Percentiles rank a stretch among this genome's conserved stretches.
Conservation (phyloP, 2,888 invertebrate genomes). For the Agonopterix alstromeriana region DNA sequence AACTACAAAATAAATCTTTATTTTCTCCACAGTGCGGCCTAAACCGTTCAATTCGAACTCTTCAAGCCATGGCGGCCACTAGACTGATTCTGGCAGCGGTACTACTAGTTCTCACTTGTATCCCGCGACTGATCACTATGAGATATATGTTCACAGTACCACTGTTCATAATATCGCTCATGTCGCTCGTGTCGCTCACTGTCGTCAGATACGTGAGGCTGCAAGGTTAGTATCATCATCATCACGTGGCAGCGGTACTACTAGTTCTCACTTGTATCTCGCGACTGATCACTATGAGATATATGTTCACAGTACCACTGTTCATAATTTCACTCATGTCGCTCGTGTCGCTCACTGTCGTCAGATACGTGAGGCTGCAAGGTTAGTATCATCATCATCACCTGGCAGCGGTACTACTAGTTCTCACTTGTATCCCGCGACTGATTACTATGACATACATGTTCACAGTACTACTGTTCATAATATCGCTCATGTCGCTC, state of each 20-base stretch:
- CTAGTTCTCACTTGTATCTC: conserved; percentile 25
- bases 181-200: conserved; percentile 30
- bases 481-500: conserved; percentile 33
- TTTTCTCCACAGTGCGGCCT: conserved; percentile 36
- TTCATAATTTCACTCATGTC: conserved; percentile 28
- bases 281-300: conserved; percentile 26
- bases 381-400: conserved; percentile 30
- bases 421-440: conserved; percentile 22
- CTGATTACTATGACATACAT: conserved; percentile 35
- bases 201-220: conserved; percentile 30
- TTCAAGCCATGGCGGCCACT: conserved; percentile 45
- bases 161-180: conserved; percentile 30
- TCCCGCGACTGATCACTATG: conserved; percentile 23
- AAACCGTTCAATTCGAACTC: conserved; percentile 41
- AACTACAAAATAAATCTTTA: not conserved
- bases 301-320: conserved; percentile 40
- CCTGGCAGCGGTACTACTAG: conserved; percentile 17
- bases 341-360: conserved; percentile 28
- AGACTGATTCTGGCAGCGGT: conserved; percentile 23
- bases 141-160: conserved; percentile 43
- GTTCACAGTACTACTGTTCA: conserved; percentile 35
- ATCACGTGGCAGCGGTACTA: conserved; percentile 15
- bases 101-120: conserved; percentile 20
- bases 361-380: conserved; percentile 30
- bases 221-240: conserved; percentile 31